These are phyloP conservation scores for Phengaris alcon DNA, from an alignment of 2,888 invertebrate genomes.

Conservation along the genomic window DNA sequence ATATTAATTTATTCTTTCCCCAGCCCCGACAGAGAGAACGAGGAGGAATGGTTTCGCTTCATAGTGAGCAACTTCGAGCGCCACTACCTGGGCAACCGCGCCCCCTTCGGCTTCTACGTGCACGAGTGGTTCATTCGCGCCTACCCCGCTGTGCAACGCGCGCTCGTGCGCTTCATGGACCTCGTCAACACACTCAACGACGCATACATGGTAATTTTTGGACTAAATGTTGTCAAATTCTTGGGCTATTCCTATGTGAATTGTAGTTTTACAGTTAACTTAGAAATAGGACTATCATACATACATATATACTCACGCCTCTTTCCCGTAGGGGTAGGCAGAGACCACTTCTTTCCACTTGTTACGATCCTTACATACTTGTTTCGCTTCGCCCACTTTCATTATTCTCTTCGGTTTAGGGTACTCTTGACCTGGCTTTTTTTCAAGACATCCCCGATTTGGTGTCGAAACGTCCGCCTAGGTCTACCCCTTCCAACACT, in stretches of 20 bases:
- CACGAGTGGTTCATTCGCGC: conserved; percentile 81
- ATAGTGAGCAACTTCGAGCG: conserved; percentile 81
- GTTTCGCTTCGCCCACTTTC: too few species aligned
- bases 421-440: too few species aligned
- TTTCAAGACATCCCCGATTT: too few species aligned
- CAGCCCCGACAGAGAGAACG: conserved; percentile 54
- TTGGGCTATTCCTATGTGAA: background rate
- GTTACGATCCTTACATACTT: too few species aligned
- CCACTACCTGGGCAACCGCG: conserved; percentile 81
- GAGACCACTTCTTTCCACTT: too few species aligned
- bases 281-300: too few species aligned
- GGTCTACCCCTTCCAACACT: too few species aligned
- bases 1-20: background rate
- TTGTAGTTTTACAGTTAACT: too few species aligned
- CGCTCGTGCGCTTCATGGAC: conserved; percentile 77
- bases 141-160: conserved; percentile 66
- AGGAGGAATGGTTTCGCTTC: conserved; percentile 75
- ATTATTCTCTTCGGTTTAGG: too few species aligned
- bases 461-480: too few species aligned
- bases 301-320: too few species aligned
- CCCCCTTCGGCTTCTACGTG: conserved; percentile 84
- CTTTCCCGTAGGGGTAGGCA: too few species aligned
- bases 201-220: conserved; percentile 74
- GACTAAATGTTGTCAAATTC: conserved; percentile 25
- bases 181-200: conserved; percentile 74